A percentile compares a stretch with the other conserved stretches of the same genome.
Conservation (phyloP, 2,888 invertebrate genomes). For the Polydrusus cervinus region DNA sequence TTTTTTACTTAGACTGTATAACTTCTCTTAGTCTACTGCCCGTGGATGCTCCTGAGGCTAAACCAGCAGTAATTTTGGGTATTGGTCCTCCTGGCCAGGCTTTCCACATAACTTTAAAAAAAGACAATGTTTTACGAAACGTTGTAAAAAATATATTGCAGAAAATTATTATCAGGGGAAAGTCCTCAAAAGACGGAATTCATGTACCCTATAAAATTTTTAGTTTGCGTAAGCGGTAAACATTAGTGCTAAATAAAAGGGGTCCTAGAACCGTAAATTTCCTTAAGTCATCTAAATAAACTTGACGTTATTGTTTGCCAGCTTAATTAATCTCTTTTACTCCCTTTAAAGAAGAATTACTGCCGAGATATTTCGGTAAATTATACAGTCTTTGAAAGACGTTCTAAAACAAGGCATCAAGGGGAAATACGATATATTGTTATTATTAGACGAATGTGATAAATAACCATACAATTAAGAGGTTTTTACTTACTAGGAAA, state of each 20-base stretch:
- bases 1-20: too few species aligned
- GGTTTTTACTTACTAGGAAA: too few species aligned
- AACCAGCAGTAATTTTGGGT: too few species aligned
- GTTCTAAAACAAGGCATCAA: conserved; percentile 20
- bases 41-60: too few species aligned
- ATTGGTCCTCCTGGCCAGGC: too few species aligned
- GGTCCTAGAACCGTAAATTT: conserved; percentile 45
- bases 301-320: conserved; percentile 51
- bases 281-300: conserved; percentile 53
- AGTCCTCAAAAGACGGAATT: neutral
- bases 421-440: conserved; percentile 1
- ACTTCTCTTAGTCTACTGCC: too few species aligned
- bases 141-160: too few species aligned
- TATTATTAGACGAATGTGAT: neutral
- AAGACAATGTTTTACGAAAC: too few species aligned
- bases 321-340: conserved; percentile 51
- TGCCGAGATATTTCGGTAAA: conserved; percentile 47
- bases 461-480: neutral
- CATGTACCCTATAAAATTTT: neutral
- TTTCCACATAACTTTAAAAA: too few species aligned
- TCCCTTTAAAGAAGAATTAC: conserved; percentile 52
- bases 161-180: too few species aligned
- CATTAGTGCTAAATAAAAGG: conserved; percentile 44
- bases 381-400: conserved; percentile 37
- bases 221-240: conserved; percentile 35